Evolutionary conservation across 2,797 vertebrate genomes (phyloP).

Genomic region (Artibeus lituratus): DNA sequence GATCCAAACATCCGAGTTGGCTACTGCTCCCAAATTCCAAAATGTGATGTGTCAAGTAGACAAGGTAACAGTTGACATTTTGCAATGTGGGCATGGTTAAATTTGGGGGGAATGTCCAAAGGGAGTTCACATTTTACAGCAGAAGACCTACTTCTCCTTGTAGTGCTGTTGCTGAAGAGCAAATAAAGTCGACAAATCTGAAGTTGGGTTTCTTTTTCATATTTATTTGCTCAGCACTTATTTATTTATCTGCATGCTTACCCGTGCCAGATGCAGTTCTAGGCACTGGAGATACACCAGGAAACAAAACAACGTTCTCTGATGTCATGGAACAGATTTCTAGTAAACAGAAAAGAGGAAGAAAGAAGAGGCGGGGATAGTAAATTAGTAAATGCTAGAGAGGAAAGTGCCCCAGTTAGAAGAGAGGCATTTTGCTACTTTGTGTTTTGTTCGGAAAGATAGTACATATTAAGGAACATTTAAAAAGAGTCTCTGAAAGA

Average conservation of each 20-base stretch:
- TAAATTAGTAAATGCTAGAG: background rate
- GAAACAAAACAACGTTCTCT: background rate
- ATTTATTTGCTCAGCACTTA: background rate
- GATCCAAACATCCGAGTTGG: conserved; percentile 92
- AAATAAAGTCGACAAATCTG: background rate
- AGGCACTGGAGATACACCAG: background rate
- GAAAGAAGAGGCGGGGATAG: background rate
- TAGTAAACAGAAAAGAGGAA: background rate
- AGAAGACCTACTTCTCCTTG: background rate
- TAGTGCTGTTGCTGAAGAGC: background rate
- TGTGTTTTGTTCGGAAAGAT: background rate
- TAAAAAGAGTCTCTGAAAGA: background rate
- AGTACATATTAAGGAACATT: background rate
- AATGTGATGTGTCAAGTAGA: conserved; percentile 86
- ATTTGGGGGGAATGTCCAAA: background rate
- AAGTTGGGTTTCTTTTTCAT: background rate
- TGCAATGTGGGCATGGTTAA: conserved; percentile 17
- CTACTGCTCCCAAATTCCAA: conserved; percentile 94
- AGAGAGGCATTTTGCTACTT: background rate
- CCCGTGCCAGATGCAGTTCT: background rate
- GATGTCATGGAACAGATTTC: background rate
- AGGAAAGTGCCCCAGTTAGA: background rate
- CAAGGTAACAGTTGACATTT: conserved; percentile 81
- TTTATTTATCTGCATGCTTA: background rate
- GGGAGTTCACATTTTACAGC: background rate